Evolutionary conservation across 2,113 vertebrate genomes (phyloP), one percentile per base, ranked within the genome.

Genomic region (Cheilinus undulatus): DNA sequence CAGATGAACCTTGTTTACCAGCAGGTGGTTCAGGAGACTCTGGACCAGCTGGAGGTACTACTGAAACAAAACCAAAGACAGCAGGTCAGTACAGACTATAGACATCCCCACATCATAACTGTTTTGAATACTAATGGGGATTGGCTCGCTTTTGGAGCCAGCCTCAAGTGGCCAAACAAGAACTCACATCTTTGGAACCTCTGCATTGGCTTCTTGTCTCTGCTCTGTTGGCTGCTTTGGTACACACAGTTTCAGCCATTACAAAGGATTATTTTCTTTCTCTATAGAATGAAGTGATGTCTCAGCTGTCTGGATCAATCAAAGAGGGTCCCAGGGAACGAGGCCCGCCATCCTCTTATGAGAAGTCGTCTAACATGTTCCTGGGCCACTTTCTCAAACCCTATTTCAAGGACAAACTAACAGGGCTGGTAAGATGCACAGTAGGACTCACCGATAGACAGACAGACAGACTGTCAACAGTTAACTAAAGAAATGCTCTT

Each of bases 1-100:
- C 88, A 92, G 82, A 59, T 92, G 74, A 92, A 92, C 80, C 65
- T 92, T 4, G 91, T 92, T 6, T 92, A 92, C 60, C 91, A 92
- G 78, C 91, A 92, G 28, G 84, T 91, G 2, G 5, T 92, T 8
- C 64, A 90, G 30, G 91, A 90, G n/a, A 86, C 78, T 1, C 68
- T 92, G 63, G 48, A 76, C 7, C 83, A 86, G 23, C 65, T 92
- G 54, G 86, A 90, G 24, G 48, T 14, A 1, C 71, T 88, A 0
- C 66, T 90, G 56, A 14, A 19, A 3, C 46, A 82, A n/a, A 88
- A 88, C 64, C 17, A 53, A 4, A 59, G 10, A 43, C 82, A 79
- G 11, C 76, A 83, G 76, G 76, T 82, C 2, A 13, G 52, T 17
- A 26, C 19, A 6, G 20, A 30, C 34, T 3, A 38, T 38, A 38